Evolutionary conservation across 2,888 invertebrate genomes (phyloP).

Genomic region (Rotaria magnacalcarata): DNA sequence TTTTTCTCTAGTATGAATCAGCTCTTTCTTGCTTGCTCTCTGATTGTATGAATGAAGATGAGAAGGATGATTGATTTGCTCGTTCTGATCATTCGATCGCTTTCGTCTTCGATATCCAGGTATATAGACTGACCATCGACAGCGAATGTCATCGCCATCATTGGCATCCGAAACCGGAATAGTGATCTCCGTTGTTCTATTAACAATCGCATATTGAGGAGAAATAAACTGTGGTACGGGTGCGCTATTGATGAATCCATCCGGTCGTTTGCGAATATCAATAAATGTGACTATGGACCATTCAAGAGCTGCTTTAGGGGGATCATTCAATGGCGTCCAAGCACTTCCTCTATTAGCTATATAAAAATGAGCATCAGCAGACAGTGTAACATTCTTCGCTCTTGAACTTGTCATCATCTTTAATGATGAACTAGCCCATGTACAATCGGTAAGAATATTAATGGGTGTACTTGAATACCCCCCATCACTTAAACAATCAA

Average conservation of each 20-base stretch:
- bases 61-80: no score
- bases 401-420: not conserved
- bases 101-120: not conserved
- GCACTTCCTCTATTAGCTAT: not conserved
- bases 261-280: not conserved
- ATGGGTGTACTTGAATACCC: not conserved
- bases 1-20: not conserved
- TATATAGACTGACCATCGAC: not conserved
- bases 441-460: not conserved
- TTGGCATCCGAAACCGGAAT: not conserved
- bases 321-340: not conserved
- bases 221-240: not conserved
- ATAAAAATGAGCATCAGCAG: not conserved
- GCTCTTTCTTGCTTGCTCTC: not conserved
- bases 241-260: not conserved
- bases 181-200: not conserved
- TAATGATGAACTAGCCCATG: not conserved
- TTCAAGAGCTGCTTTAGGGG: not conserved
- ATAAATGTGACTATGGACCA: not conserved
- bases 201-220: not conserved
- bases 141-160: not conserved
- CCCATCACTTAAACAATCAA: not conserved
- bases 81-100: not conserved
- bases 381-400: not conserved
- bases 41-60: not conserved